phyloP scores from a whole-genome alignment of 2,888 invertebrate genomes.

The Orthosia gracilis region DNA sequence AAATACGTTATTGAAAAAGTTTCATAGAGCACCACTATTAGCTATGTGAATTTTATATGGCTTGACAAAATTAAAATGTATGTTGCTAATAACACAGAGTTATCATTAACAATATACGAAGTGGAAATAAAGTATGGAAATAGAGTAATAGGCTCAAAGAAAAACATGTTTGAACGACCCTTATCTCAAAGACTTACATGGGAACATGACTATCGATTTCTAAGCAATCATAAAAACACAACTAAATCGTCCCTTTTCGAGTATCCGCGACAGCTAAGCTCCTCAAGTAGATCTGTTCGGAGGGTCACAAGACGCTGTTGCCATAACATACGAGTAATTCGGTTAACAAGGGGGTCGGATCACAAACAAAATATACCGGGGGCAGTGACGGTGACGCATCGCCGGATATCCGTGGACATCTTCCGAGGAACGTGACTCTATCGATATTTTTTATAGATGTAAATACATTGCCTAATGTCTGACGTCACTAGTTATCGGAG shows the following conservation, averaged over 20 bases:
- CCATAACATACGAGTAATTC: conserved; percentile 82
- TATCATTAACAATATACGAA: conserved; percentile 2
- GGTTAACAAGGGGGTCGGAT: conserved; percentile 79
- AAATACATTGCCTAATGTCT: conserved; percentile 70
- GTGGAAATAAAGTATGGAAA: conserved; percentile 18
- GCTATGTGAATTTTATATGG: neutral
- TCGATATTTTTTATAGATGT: conserved; percentile 81
- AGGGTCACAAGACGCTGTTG: conserved; percentile 83
- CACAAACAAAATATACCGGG: conserved; percentile 66
- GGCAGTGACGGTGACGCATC: conserved; percentile 83
- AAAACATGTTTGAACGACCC: conserved; percentile 34
- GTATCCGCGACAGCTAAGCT: conserved; percentile 60
- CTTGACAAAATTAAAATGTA: neutral
- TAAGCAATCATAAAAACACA: conserved; percentile 53
- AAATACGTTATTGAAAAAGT: conserved; percentile 28
- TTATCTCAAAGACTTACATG: conserved; percentile 37
- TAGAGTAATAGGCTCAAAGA: conserved; percentile 27
- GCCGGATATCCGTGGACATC: conserved; percentile 80
- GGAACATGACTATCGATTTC: conserved; percentile 39
- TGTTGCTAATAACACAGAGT: neutral
- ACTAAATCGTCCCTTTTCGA: conserved; percentile 57
- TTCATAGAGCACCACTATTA: conserved; percentile 1
- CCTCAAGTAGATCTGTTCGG: conserved; percentile 81
- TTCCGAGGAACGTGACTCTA: conserved; percentile 80
- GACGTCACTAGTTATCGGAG: conserved; percentile 39